phyloP scores from a whole-genome alignment of 2,888 invertebrate species.

The Caenorhabditis macrosperma region DNA sequence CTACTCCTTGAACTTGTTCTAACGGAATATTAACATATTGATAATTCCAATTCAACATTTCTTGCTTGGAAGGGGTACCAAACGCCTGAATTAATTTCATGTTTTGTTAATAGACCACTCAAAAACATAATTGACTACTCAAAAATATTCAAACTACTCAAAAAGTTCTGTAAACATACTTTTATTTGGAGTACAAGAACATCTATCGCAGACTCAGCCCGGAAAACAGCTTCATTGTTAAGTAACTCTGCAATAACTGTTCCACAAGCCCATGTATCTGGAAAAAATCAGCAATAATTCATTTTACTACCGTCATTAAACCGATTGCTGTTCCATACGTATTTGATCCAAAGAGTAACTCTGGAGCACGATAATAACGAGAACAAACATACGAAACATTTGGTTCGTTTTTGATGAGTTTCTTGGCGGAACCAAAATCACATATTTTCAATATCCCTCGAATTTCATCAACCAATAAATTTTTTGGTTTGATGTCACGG shows the following conservation, averaged over 20 bases:
- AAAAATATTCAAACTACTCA: too few relatives aligned
- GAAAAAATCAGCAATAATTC: background rate
- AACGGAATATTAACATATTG: constrained; percentile 46
- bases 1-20: constrained; percentile 47
- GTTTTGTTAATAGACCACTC: too few relatives aligned
- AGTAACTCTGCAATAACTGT: constrained; percentile 68
- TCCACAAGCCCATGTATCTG: constrained; percentile 69
- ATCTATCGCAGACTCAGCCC: constrained; percentile 45
- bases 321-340: constrained; percentile 55
- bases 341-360: constrained; percentile 66
- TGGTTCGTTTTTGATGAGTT: constrained; percentile 46
- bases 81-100: constrained; percentile 32
- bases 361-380: constrained; percentile 74
- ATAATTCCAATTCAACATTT: constrained; percentile 45
- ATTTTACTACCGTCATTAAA: background rate
- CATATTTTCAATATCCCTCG: constrained; percentile 72
- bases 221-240: constrained; percentile 48
- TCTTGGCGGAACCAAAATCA: constrained; percentile 75
- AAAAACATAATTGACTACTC: background rate
- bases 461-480: constrained; percentile 69
- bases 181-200: constrained; percentile 53
- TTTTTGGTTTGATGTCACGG: constrained; percentile 68
- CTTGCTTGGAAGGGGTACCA: constrained; percentile 59
- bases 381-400: constrained; percentile 68
- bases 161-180: too few relatives aligned